Evolutionary conservation across 1,140 invertebrate genomes (phyloP), one percentile per base, ranked within the genome.

Genomic region (Trachymyrmex septentrionalis): DNA sequence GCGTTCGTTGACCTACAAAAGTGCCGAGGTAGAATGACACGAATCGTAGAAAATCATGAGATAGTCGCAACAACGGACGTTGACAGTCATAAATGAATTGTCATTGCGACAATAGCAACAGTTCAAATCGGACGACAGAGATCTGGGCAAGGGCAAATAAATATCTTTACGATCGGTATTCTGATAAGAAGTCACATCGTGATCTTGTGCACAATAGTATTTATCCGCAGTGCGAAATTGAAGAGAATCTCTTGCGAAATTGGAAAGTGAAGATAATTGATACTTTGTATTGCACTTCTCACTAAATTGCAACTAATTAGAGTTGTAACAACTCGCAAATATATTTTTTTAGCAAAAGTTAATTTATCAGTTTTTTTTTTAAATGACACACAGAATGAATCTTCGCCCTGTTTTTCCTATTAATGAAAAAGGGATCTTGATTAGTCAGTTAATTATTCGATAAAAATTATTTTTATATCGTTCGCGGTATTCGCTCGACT

Each of bases 381-480:
- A 38, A 66, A 4, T 21, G n/a, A 38, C 21, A n/a, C n/a, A n/a
- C n/a, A 10, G 14, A 38, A 64, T 19, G 12, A 66, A 21, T 10
- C 19, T 66, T 38, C 38, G 30, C 27, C 30, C 61, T 6, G 4
- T 66, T 66, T 66, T 30, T 66, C n/a, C 34, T 2, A 48, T 69
- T 24, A 16, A 44, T 9, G 12, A 24, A 12, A 44, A 9, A 34
- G 19, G 5, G 1, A 1, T n/a, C 19, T 10, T 0, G 24, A 73
- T 76, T n/a, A n/a, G 24, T 76, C 50, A 48, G 30, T 77, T 19
- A 14, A 75, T 34, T 61, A 55, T 7, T 30, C 38, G 7, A 19
- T 34, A 94, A 95, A 87, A 93, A 91, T 44, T 93, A 93, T 75
- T 90, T 93, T 48, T 44, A 38, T 81, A 38, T 81, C 53, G 3